phyloP scores from a whole-genome alignment of 1,140 invertebrate genomes.

The Teleopsis dalmanni region DNA sequence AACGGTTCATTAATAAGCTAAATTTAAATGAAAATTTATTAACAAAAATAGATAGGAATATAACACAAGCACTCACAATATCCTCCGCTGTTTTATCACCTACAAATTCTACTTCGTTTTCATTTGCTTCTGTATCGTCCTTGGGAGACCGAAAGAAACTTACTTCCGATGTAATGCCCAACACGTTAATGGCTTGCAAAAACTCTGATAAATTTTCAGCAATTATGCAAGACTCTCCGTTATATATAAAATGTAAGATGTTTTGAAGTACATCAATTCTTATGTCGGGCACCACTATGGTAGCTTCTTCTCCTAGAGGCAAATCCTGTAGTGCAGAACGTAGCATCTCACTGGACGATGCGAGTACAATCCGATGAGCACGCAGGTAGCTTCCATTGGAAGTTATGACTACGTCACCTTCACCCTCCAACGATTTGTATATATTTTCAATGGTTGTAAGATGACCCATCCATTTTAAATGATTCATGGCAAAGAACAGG shows the following conservation, averaged over 20 bases:
- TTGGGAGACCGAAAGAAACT: too few relatives aligned
- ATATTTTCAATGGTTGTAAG: slow-evolving; percentile 39
- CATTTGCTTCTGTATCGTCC: too few relatives aligned
- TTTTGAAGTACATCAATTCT: slow-evolving; percentile 31
- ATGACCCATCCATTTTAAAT: slow-evolving; percentile 43
- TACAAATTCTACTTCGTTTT: too few relatives aligned
- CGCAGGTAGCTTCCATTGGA: slow-evolving; percentile 30
- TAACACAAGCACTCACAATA: background rate
- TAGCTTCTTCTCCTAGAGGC: slow-evolving; percentile 31
- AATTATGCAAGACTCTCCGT: slow-evolving; percentile 31
- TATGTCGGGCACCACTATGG: slow-evolving; percentile 36
- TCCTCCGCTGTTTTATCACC: slow-evolving; percentile 20
- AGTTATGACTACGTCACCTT: slow-evolving; percentile 33
- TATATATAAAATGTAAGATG: slow-evolving; percentile 37
- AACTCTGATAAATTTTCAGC: slow-evolving; percentile 35
- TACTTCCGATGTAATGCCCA: slow-evolving; percentile 39
- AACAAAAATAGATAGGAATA: too few relatives aligned
- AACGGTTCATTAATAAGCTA: too few relatives aligned
- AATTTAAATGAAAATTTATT: too few relatives aligned
- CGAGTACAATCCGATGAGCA: slow-evolving; percentile 37
- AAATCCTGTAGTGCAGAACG: slow-evolving; percentile 30
- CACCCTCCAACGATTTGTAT: slow-evolving; percentile 27
- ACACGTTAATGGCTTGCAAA: slow-evolving; percentile 35
- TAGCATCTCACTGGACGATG: slow-evolving; percentile 37
- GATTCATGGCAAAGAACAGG: too few relatives aligned